Evolutionary conservation across 1,140 invertebrate genomes (phyloP).

Genomic region (Babylonia areolata): DNA sequence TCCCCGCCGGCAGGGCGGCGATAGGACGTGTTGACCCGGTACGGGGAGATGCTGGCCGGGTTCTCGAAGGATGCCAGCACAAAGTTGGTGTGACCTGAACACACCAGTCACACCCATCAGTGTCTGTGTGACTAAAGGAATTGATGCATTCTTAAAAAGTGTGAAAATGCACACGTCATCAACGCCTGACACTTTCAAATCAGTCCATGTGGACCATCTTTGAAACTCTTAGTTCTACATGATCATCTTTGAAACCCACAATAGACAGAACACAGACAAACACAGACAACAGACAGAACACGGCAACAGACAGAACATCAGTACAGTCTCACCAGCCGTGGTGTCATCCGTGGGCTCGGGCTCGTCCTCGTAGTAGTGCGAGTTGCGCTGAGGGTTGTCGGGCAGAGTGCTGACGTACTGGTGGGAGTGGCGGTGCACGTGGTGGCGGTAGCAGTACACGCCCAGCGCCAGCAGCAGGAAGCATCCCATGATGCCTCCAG

Average conservation of each 20-base stretch:
- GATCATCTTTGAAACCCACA: too few species aligned
- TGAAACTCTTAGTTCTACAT: too few species aligned
- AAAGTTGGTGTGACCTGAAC: constrained; percentile 74
- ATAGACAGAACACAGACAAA: too few species aligned
- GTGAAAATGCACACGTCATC: too few species aligned
- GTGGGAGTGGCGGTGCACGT: constrained; percentile 73
- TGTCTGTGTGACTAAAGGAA: too few species aligned
- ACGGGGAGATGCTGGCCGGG: constrained; percentile 87
- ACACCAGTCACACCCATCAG: too few species aligned
- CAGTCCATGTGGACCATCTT: too few species aligned
- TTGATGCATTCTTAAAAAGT: too few species aligned
- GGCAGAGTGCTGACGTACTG: constrained; percentile 72
- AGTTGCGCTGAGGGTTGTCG: constrained; percentile 72
- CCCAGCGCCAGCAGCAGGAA: constrained; percentile 81
- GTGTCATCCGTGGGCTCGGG: constrained; percentile 70
- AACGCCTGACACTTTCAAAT: too few species aligned
- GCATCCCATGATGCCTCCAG: constrained; percentile 81
- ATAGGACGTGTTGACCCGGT: constrained; percentile 89
- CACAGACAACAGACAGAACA: too few species aligned
- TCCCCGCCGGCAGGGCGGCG: constrained; percentile 86
- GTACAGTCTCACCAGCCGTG: constrained; percentile 61
- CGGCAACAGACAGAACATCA: too few species aligned
- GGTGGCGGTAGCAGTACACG: constrained; percentile 81
- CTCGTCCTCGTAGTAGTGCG: constrained; percentile 78
- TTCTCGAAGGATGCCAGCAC: constrained; percentile 76